Conservation (phyloP, 2,113 vertebrate species). For the Leptocoma aspasia region DNA sequence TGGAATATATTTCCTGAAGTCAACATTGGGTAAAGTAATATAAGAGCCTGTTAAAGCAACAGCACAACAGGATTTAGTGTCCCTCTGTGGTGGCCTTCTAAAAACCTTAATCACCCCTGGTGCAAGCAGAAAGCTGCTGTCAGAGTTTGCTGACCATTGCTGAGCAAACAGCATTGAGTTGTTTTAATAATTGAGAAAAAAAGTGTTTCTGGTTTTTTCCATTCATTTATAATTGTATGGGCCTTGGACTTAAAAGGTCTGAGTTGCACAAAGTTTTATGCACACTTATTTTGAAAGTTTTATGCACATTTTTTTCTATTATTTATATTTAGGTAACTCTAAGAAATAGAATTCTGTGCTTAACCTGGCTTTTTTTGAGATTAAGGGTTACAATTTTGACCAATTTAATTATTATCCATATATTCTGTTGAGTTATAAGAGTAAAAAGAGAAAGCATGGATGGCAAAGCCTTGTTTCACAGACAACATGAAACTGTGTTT, state of each 20-base stretch:
- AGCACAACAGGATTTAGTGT: conserved; percentile 54
- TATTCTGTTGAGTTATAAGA: background rate
- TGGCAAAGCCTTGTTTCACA: background rate
- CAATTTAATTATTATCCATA: background rate
- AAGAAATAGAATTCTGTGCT: background rate
- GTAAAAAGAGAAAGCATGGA: background rate
- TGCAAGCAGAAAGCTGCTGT: conserved; percentile 19
- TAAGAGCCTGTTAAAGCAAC: conserved; percentile 56
- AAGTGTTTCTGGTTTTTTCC: background rate
- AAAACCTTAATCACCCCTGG: conserved; percentile 42
- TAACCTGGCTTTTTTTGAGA: background rate
- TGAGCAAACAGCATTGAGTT: background rate
- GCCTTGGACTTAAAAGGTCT: background rate
- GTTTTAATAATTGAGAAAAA: conserved; percentile 12
- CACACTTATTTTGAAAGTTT: background rate
- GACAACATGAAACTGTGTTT: background rate
- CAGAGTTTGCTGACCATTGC: background rate
- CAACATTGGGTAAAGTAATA: conserved; percentile 65
- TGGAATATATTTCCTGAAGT: conserved; percentile 70
- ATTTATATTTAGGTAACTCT: background rate
- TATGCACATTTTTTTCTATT: background rate
- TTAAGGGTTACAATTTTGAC: background rate
- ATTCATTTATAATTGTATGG: background rate
- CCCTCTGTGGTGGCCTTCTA: conserved; percentile 36
- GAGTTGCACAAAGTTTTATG: background rate